Percentiles rank a stretch among this genome's conserved stretches.
These are phyloP conservation scores for Characodon lateralis DNA, from an alignment of 2,797 vertebrate species.

Conservation along the genomic window DNA sequence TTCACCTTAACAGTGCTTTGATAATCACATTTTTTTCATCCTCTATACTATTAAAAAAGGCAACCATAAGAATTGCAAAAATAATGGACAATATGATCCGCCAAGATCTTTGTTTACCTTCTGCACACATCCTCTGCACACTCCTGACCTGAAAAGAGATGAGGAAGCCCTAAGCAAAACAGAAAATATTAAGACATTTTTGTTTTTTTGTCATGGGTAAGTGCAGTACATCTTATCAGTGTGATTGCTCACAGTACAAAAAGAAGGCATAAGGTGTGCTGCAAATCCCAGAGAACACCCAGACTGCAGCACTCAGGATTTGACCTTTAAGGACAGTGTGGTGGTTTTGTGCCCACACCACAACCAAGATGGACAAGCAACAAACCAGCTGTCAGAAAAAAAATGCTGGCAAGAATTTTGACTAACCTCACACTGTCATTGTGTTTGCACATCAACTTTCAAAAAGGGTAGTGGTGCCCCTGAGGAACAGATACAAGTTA, in stretches of 20 bases:
- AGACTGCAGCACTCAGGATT: constrained; percentile 45
- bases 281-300: constrained; percentile 57
- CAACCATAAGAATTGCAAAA: constrained; percentile 78
- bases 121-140: constrained; percentile 22
- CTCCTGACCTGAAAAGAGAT: constrained; percentile 73
- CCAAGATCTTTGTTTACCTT: constrained; percentile 47
- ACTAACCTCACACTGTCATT: constrained; percentile 19
- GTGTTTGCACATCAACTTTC: constrained; percentile 63
- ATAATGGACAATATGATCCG: constrained; percentile 70
- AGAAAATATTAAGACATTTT: constrained; percentile 23
- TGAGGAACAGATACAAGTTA: constrained; percentile 5
- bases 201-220: not conserved
- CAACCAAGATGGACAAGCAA: constrained; percentile 67
- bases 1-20: too few relatives aligned
- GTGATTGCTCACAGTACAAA: not conserved
- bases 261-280: constrained; percentile 50
- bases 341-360: constrained; percentile 76
- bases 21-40: too few relatives aligned
- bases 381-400: constrained; percentile 72
- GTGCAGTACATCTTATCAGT: rapidly evolving
- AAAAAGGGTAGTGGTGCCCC: constrained; percentile 47
- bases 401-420: constrained; percentile 77
- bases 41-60: constrained; percentile 45
- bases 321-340: constrained; percentile 68
- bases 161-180: constrained; percentile 73